Base-by-base conservation (phyloP, 2,888 invertebrate species). In the Torymus texanus region DNA sequence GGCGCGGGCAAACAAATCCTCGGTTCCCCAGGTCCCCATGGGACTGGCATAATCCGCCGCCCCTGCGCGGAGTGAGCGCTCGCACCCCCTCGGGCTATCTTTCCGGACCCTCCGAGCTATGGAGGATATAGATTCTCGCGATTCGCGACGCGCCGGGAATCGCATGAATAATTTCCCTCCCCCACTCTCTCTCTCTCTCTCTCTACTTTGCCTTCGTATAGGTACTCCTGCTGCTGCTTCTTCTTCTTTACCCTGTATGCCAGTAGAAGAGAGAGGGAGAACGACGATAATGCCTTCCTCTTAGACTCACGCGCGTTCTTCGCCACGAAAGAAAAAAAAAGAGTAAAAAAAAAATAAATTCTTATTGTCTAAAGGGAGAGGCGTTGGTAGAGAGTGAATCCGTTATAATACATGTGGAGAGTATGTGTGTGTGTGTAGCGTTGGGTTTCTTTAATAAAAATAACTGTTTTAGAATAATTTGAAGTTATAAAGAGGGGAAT, bases 101-200 rank as follows among this genome's bases (percentile, higher is more conserved):
- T 79, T 72, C 78, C 72, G 75, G 71, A 65, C 75, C 72, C 74
- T 77, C 63, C 29, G 56, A 62, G 55, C 74, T 55, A 41, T 41
- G 65, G 50, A 71, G 75, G 75, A 82, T 77, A 79, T 75, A 80
- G 86, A 87, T 88, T 87, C 86, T 86, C 85, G 85, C 82, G 81
- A 82, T 84, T 84, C 84, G 82, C 82, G 83, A 83, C 83, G 83
- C 83, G 84, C 82, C 82, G 84, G 82, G 83, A 82, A 77, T 83
- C 83, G 73, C 82, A 75, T 81, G 80, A 82, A 83, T 83, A 79
- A 80, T 79, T 81, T 77, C 71, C 78, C 78, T 61, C 53, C 59
- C 41, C n/a, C 24, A 2, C 62, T 11, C 29, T 11, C 41, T 21
- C 8, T 16, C 29, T n/a, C 62, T 16, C 12, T 14, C 61, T 24